These are phyloP conservation scores for Drosophila atripex DNA, from an alignment of 2,888 invertebrate genomes.

Conservation along the genomic window DNA sequence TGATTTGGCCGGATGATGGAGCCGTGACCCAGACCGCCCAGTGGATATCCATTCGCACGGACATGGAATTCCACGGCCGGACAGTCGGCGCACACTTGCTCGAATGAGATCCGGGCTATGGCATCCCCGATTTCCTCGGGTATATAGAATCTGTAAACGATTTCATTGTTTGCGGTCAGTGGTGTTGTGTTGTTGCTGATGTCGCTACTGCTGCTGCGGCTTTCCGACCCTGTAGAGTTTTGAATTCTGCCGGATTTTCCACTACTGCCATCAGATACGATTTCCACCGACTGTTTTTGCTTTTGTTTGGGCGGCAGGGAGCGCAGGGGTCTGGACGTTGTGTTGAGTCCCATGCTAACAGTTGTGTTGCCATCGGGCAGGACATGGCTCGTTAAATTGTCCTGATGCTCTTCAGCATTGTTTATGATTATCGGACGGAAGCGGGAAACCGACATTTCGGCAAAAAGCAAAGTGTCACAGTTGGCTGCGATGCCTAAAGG, in stretches of 20 bases:
- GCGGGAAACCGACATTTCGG: slow-evolving; percentile 87
- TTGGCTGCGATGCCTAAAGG: slow-evolving; percentile 88
- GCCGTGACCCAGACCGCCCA: slow-evolving; percentile 83
- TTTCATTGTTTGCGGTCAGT: slow-evolving; percentile 73
- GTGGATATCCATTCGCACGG: slow-evolving; percentile 85
- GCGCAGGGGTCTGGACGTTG: slow-evolving; percentile 42
- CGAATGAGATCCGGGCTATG: slow-evolving; percentile 80
- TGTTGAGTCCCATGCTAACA: slow-evolving; percentile 24
- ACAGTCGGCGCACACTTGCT: slow-evolving; percentile 83
- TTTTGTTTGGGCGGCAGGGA: slow-evolving; percentile 54
- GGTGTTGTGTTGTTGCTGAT: slow-evolving; percentile 71
- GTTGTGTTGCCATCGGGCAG: slow-evolving; percentile 15
- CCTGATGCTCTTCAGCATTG: slow-evolving; percentile 78
- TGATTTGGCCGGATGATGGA: slow-evolving; percentile 85
- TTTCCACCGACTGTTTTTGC: slow-evolving; percentile 16
- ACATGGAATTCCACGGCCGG: slow-evolving; percentile 84
- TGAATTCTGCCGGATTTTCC: slow-evolving; percentile 23
- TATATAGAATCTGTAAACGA: slow-evolving; percentile 85
- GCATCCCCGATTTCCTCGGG: slow-evolving; percentile 80
- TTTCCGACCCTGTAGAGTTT: slow-evolving; percentile 55
- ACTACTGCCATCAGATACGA: slow-evolving; percentile 16
- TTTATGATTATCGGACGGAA: slow-evolving; percentile 82
- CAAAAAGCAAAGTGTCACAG: slow-evolving; percentile 87
- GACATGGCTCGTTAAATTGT: slow-evolving; percentile 80
- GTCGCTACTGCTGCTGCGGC: slow-evolving; percentile 80